A percentile compares a stretch with the other conserved stretches of the same genome.
Conservation (phyloP, 2,888 invertebrate species). For the Cheiracanthium punctorium region DNA sequence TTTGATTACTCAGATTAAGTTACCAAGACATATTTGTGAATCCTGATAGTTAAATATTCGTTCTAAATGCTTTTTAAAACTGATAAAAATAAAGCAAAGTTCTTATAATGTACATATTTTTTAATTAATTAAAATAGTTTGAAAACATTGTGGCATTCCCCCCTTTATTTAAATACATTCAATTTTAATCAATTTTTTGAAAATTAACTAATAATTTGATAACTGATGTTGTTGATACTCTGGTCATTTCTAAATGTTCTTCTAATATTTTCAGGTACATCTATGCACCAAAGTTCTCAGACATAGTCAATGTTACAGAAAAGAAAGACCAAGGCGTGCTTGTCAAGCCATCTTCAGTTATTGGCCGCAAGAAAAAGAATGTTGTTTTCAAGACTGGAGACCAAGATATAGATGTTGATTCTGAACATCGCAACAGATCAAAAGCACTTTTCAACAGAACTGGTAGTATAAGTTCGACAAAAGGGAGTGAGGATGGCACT, state of each 20-base stretch:
- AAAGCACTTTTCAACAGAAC: neutral
- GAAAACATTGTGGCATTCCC: too few species aligned
- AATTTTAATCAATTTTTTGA: too few species aligned
- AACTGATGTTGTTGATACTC: too few species aligned
- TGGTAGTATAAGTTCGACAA: neutral
- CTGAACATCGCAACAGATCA: neutral
- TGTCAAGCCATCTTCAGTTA: slow-evolving; percentile 73
- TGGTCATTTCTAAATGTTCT: neutral
- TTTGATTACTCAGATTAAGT: too few species aligned
- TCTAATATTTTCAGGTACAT: slow-evolving; percentile 25
- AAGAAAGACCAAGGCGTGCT: slow-evolving; percentile 73
- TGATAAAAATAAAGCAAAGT: too few species aligned
- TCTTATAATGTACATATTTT: too few species aligned
- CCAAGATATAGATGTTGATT: slow-evolving; percentile 5
- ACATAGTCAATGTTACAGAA: slow-evolving; percentile 75
- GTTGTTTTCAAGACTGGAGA: slow-evolving; percentile 42
- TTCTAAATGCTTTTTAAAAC: too few species aligned
- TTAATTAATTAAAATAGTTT: too few species aligned
- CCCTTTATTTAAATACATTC: too few species aligned
- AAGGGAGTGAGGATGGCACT: slow-evolving; percentile 30
- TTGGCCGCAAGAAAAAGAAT: slow-evolving; percentile 26
- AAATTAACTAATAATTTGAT: too few species aligned
- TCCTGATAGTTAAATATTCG: too few species aligned
- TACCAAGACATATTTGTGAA: too few species aligned
- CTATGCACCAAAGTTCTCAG: slow-evolving; percentile 75